phyloP scores from a whole-genome alignment of 2,888 invertebrate genomes.

The Portevinia maculata region DNA sequence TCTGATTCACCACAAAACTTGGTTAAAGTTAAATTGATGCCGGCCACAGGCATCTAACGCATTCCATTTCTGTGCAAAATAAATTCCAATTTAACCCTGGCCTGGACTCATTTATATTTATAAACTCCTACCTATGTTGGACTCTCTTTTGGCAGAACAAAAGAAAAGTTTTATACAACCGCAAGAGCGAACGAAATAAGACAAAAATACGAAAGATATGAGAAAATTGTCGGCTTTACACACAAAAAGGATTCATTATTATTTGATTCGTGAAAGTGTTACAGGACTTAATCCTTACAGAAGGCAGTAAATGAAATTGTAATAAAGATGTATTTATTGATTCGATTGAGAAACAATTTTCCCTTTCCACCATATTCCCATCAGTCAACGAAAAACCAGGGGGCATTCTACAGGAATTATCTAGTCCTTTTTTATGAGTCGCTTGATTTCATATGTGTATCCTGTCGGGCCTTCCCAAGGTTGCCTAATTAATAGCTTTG shows the following conservation, averaged over 20 bases:
- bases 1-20: slow-evolving; percentile 27
- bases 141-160: slow-evolving; percentile 13
- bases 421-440: slow-evolving; percentile 2
- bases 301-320: background rate
- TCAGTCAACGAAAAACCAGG: too few species aligned
- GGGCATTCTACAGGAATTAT: slow-evolving; percentile 36
- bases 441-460: background rate
- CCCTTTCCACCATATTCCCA: background rate
- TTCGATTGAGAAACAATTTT: too few species aligned
- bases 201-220: slow-evolving; percentile 12
- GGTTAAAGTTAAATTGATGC: slow-evolving; percentile 65
- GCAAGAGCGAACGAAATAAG: slow-evolving; percentile 6
- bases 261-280: slow-evolving; percentile 7
- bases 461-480: background rate
- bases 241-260: slow-evolving; percentile 54
- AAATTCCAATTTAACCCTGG: slow-evolving; percentile 81
- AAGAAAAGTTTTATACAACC: slow-evolving; percentile 1
- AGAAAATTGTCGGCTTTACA: slow-evolving; percentile 23
- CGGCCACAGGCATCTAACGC: slow-evolving; percentile 49
- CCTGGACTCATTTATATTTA: slow-evolving; percentile 82
- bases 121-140: slow-evolving; percentile 77
- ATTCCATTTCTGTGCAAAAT: slow-evolving; percentile 60
- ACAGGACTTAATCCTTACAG: background rate
- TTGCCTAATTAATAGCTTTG: background rate
- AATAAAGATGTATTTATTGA: background rate